Percentiles rank a stretch among this genome's conserved stretches.
Evolutionary conservation across 2,797 vertebrate genomes (phyloP).

Genomic region (Rhabdomys pumilio): DNA sequence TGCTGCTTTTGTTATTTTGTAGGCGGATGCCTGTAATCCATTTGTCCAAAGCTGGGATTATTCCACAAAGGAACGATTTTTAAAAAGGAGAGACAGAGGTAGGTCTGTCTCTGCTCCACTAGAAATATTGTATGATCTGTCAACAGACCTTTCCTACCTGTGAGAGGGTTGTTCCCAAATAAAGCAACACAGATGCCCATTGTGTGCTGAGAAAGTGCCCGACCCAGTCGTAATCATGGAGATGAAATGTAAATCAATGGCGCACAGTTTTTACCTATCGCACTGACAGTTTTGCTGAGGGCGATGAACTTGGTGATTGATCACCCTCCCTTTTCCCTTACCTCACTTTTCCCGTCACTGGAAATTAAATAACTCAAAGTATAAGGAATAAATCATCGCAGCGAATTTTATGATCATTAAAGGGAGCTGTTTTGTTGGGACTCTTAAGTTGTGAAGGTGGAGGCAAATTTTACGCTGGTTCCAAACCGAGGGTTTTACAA

Average conservation of each 20-base stretch:
- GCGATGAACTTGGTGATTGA: conserved; percentile 51
- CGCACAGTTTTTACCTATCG: conserved; percentile 35
- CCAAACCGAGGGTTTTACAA: conserved; percentile 34
- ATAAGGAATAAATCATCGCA: conserved; percentile 70
- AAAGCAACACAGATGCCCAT: conserved; percentile 20
- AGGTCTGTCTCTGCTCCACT: not conserved
- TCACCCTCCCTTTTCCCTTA: conserved; percentile 60
- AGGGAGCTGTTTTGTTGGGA: conserved; percentile 59
- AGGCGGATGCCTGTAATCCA: not conserved
- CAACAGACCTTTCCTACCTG: conserved; percentile 16
- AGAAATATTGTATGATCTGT: conserved; percentile 43
- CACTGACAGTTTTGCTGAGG: conserved; percentile 64
- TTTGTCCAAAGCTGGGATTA: not conserved
- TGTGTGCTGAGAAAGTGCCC: conserved; percentile 27
- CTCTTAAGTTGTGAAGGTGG: conserved; percentile 44
- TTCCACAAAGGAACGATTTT: not conserved
- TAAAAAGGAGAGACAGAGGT: not conserved
- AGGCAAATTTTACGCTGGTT: conserved; percentile 54
- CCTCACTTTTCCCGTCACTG: conserved; percentile 60
- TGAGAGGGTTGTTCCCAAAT: conserved; percentile 43
- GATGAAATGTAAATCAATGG: conserved; percentile 70
- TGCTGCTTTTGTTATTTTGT: not conserved
- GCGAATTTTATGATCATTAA: conserved; percentile 67
- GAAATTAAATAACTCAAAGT: conserved; percentile 72
- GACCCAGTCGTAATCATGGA: conserved; percentile 40